These are phyloP conservation scores for Sinocyclocheilus grahami DNA, from an alignment of 2,113 vertebrate genomes.

Conservation along the genomic window DNA sequence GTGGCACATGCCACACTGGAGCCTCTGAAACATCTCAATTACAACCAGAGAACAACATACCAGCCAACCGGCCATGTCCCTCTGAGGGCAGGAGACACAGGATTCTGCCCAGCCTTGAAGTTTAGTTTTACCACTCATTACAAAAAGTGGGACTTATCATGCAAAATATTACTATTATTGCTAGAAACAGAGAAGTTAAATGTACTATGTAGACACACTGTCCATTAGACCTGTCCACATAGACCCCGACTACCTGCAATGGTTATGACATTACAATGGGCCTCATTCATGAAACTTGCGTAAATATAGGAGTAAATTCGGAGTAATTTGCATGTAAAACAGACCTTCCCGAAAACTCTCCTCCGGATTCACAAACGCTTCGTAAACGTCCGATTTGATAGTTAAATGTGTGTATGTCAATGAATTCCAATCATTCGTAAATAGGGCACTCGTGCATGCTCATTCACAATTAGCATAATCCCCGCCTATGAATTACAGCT, in stretches of 20 bases:
- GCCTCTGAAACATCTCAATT: slow-evolving; percentile 63
- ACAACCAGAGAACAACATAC: slow-evolving; percentile 39
- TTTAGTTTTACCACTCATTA: neutral
- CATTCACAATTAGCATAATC: too few species aligned
- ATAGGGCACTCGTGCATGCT: too few species aligned
- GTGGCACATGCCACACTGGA: slow-evolving; percentile 55
- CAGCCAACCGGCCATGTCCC: slow-evolving; percentile 60
- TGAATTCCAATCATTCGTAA: too few species aligned
- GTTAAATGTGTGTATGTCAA: too few species aligned
- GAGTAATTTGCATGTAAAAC: too few species aligned
- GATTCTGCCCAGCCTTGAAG: neutral
- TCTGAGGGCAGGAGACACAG: neutral
- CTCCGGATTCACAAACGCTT: too few species aligned
- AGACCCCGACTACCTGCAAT: neutral
- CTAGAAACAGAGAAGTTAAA: neutral
- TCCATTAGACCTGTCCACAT: neutral
- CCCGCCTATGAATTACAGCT: too few species aligned
- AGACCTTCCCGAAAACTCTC: too few species aligned
- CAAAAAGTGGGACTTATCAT: neutral
- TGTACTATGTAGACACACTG: neutral
- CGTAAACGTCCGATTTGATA: too few species aligned
- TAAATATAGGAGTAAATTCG: too few species aligned
- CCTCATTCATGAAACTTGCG: too few species aligned
- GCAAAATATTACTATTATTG: neutral
- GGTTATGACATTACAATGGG: neutral